Base-by-base conservation (phyloP, 2,113 vertebrate species). In the Mixornis gularis region DNA sequence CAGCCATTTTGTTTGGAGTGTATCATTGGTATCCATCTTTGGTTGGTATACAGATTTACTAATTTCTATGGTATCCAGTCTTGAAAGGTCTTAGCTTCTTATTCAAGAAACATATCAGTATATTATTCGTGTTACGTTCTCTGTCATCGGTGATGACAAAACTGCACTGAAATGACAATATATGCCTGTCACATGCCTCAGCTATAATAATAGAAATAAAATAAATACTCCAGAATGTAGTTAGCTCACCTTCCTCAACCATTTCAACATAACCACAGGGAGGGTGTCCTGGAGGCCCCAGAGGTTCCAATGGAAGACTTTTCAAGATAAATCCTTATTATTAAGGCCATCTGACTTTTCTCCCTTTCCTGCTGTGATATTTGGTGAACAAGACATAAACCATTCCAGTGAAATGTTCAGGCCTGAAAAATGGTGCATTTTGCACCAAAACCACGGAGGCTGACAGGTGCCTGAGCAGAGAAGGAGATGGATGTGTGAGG, bases 1-100 rank as follows among this genome's bases (percentile, higher is more conserved):
- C 71, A 77, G 63, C 58, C 59, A 79, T 94, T 89, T 89, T 85
- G 32, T 91, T 85, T 89, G 85, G 59, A 91, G 43, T 59, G 25
- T 55, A 24, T 87, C 1, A 1, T 20, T 71, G 56, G 24, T 76
- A 72, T 80, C 66, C 43, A 34, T 83, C 56, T 78, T 89, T 73
- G 70, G 14, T 70, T 86, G 22, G 27, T 53, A 51, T 24, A 44
- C 20, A 69, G 38, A 80, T 63, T 77, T 73, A 55, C 86, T 69
- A 65, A 79, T 81, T 85, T 69, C 40, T 56, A 21, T 62, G 41
- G n/a, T 65, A 68, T 46, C 46, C 82, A 78, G 26, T 63, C 80
- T 79, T 77, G 44, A 89, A 94, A 81, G 79, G 38, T 60, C 58
- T 89, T 87, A 87, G 29, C 30, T 87, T 76, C 63, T 79, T 69